These are phyloP conservation scores for Lepus europaeus DNA, from an alignment of 2,113 vertebrate genomes.

Conservation along the genomic window DNA sequence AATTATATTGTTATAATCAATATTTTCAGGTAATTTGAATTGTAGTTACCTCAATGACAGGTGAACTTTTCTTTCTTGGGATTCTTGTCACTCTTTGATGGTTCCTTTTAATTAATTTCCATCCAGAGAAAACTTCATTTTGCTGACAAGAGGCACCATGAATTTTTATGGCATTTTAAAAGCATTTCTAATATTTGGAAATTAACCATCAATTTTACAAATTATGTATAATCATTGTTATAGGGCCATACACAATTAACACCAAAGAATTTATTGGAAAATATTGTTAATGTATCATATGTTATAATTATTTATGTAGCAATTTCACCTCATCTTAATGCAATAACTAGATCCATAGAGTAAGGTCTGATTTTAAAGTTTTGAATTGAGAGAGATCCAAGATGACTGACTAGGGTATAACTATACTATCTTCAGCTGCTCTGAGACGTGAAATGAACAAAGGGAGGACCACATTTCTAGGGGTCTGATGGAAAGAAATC, in stretches of 20 bases:
- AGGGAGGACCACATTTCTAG: no score
- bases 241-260: slow-evolving; percentile 18
- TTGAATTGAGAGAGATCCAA: background rate
- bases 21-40: slow-evolving; percentile 27
- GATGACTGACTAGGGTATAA: no score
- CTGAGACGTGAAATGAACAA: no score
- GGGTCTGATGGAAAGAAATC: no score
- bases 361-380: slow-evolving; percentile 18
- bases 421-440: no score
- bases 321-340: slow-evolving; percentile 53
- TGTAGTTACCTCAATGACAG: slow-evolving; percentile 27
- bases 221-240: slow-evolving; percentile 53
- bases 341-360: background rate
- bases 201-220: slow-evolving; percentile 66
- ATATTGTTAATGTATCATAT: slow-evolving; percentile 45
- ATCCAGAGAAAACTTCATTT: slow-evolving; percentile 58
- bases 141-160: slow-evolving; percentile 53
- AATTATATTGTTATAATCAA: slow-evolving; percentile 32
- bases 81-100: background rate
- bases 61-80: slow-evolving; percentile 53
- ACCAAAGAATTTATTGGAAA: slow-evolving; percentile 52
- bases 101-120: slow-evolving; percentile 64
- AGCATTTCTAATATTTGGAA: slow-evolving; percentile 59
- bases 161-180: slow-evolving; percentile 67
- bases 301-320: background rate